Base-by-base conservation (phyloP, 64 coral and sea anemone genomes). In the Stichodactyla helianthus region DNA sequence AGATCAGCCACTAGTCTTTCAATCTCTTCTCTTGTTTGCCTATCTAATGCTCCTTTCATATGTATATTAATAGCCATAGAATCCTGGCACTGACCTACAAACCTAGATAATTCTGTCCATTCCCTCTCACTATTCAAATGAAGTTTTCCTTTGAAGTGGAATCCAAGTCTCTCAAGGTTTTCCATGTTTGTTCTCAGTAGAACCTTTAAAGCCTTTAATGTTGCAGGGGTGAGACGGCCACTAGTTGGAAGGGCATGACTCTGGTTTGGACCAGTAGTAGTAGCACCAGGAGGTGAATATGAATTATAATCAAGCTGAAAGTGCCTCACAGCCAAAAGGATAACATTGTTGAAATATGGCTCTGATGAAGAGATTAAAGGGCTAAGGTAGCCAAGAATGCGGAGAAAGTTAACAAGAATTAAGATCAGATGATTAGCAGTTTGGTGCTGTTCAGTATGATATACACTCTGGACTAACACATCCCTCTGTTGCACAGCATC, bases 291-390 rank as follows among this genome's bases (percentile, higher is more conserved):
- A 59, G 19, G 18, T 57, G 83, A 82, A 14, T 79, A 85, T 78
- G 63, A 82, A 79, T 95, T 95, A 79, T 92, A 87, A 55, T 95
- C 90, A 5, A n/a, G 86, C 78, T 95, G 94, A 83, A 95, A 95
- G 23, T 81, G 79, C 27, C 82, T 77, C 53, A 95, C 87, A 15
- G 94, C 83, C 5, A 86, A 65, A 27, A 89, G 62, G 59, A 95
- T 44, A 5, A 92, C 79, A 59, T 92, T 86, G 2, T 87, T 87
- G 61, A 92, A 95, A 20, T 86, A n/a, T 28, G 74, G 71, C 15
- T 79, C 58, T 52, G 94, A 23, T 14, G 50, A 80, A 52, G 83
- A 84, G 6, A 89, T 56, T 6, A 95, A 58, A 7, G 85, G 79
- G 18, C 90, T 92, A 71, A 95, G 87, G 55, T 95, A 95, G 6